Base-by-base conservation (phyloP, 1,140 invertebrate genomes). In the Cherax quadricarinatus region DNA sequence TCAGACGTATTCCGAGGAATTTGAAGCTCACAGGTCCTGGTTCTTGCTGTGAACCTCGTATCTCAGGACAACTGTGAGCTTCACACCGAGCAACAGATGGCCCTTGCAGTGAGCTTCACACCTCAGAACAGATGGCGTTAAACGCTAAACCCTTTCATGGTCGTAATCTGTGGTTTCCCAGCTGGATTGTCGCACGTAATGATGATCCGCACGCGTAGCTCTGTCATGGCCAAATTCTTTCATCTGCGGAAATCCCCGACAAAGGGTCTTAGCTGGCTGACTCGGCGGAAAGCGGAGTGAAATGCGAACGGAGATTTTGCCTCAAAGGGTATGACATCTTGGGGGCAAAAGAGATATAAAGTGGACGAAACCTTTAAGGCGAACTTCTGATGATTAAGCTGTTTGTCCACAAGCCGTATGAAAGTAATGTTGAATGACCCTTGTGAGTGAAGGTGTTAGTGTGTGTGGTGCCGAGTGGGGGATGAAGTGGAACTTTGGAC, bases 171-270 rank as follows among this genome's bases (percentile, higher is more conserved):
- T 24, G 18, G 70, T 30, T 30, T 75, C n/a, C 70, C n/a, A 30
- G 18, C 6, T 75, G 21, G 70, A 75, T 24, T 75, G 7, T 30
- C 70, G 70, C 70, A 75, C 70, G 70, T 75, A 75, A 75, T 24
- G 21, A 70, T 60, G 62, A 14, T 66, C 62, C 62, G 62, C 62
- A 66, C 21, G 86, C 53, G 75, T 21, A 79, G 51, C 86, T 79
- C 51, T 60, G 75, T 80, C 86, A 60, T 53, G 86, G 51, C 78
- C 78, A 78, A 78, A 87, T 53, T 78, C 86, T 49, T 78, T 30
- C 70, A 78, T 51, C 86, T 60, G 73, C 41, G 86, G 73, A 88
- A 88, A 88, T 62, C 86, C 70, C 62, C 75, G 51, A 62, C 48
- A 79, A 60, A 87, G 51, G 51, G 86, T 30, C 75, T 62, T 14